These are phyloP conservation scores for Liolophura sinensis DNA, from an alignment of 1,140 invertebrate genomes.

Conservation along the genomic window DNA sequence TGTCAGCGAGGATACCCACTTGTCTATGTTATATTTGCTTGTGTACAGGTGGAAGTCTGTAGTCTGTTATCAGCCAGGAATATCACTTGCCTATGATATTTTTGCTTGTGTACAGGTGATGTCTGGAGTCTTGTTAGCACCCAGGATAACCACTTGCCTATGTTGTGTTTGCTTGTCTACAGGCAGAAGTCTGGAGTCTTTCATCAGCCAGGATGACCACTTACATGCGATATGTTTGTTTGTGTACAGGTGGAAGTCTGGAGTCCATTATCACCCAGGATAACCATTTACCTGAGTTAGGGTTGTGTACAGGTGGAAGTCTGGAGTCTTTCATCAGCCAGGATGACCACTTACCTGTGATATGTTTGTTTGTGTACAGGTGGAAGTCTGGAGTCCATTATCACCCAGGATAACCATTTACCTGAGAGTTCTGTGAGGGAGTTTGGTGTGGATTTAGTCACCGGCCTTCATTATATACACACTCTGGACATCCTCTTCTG, in stretches of 20 bases:
- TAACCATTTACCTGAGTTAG: slow-evolving; percentile 53
- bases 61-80: too few relatives aligned
- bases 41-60: too few relatives aligned
- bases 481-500: slow-evolving; percentile 56
- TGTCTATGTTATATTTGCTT: too few relatives aligned
- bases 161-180: too few relatives aligned
- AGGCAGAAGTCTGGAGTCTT: too few relatives aligned
- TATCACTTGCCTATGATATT: too few relatives aligned
- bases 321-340: neutral
- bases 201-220: neutral
- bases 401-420: slow-evolving; percentile 52
- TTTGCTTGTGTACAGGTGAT: too few relatives aligned
- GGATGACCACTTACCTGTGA: neutral
- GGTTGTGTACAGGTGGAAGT: too few relatives aligned
- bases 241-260: slow-evolving; percentile 46
- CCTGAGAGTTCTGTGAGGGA: slow-evolving; percentile 53
- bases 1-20: too few relatives aligned
- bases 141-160: too few relatives aligned
- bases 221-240: neutral
- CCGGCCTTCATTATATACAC: slow-evolving; percentile 56
- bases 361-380: slow-evolving; percentile 12
- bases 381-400: slow-evolving; percentile 54
- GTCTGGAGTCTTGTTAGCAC: too few relatives aligned
- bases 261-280: slow-evolving; percentile 53
- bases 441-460: slow-evolving; percentile 55